Base-by-base conservation (phyloP, 1,140 invertebrate genomes). In the Temnothorax curvispinosus region DNA sequence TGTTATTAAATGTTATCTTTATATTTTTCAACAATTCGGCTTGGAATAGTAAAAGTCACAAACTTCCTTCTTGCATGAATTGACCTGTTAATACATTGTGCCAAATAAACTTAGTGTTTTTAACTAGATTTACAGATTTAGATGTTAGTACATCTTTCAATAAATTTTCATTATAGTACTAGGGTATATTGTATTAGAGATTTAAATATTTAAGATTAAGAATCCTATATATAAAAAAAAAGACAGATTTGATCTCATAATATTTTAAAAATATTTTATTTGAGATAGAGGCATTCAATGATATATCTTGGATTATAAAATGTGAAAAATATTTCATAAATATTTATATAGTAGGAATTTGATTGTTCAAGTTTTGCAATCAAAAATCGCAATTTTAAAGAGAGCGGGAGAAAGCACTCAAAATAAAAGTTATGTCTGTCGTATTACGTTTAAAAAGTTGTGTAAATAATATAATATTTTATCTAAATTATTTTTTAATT, bases 91-190 rank as follows among this genome's bases (percentile, higher is more conserved):
- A 84, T 50, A 75, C 38, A 75, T 58, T 60, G 80, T 84, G 80
- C 80, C 80, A 84, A 84, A 84, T 84, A 62, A 84, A 84, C 5
- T 74, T 74, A 60, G 54, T 84, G 75, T 75, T 84, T 84, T 84
- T 38, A 60, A 84, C 35, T 84, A 38, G 69, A 84, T 60, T 84
- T 38, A 44, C 18, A 15, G 13, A 84, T 74, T 74, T 74, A 60
- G 6, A 75, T 62, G 32, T 21, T 74, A 47, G 74, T 15, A 80
- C 47, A 74, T 74, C 60, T 72, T 74, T 74, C 54, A 47, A 62
- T 35, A 84, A 8, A 75, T 54, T 84, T 84, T 47, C 8, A 84
- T 82, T 38, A 56, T 54, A 69, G 27, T 77, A 64, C 9, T 77
- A 41, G 50, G 38, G n/a, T 69, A 27, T 50, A 47, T 69, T 41